Percentiles rank a stretch among this genome's conserved stretches.
These are phyloP conservation scores for Caenorhabditis doughertyi DNA, from an alignment of 2,888 invertebrate genomes.

Conservation along the genomic window DNA sequence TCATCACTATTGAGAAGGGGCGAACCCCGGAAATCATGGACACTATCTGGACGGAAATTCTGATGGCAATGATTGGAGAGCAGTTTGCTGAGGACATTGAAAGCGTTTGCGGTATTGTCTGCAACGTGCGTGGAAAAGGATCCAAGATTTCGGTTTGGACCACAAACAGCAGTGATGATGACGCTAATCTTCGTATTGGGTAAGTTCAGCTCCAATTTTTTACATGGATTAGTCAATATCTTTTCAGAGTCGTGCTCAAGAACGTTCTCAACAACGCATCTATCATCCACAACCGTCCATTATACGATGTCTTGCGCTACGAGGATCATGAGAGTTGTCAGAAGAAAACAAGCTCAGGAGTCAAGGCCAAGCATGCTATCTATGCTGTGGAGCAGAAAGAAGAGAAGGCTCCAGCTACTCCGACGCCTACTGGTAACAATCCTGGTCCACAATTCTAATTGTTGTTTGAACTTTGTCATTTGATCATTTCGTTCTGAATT, in stretches of 20 bases:
- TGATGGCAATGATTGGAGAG: slow-evolving; percentile 94
- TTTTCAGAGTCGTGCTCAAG: slow-evolving; percentile 63
- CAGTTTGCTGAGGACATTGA: slow-evolving; percentile 92
- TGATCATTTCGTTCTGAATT: no score
- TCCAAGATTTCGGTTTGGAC: slow-evolving; percentile 97
- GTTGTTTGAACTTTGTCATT: no score
- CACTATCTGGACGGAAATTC: slow-evolving; percentile 82
- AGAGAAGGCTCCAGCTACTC: slow-evolving; percentile 15
- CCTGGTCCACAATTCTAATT: no score
- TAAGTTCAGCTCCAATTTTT: slow-evolving; percentile 11
- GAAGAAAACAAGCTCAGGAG: slow-evolving; percentile 66
- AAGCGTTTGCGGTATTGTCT: slow-evolving; percentile 85
- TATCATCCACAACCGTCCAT: slow-evolving; percentile 41
- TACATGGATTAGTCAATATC: no score
- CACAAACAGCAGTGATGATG: slow-evolving; percentile 89
- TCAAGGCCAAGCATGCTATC: slow-evolving; percentile 56
- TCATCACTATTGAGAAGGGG: slow-evolving; percentile 81
- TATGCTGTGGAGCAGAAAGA: slow-evolving; percentile 38
- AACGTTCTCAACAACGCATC: slow-evolving; percentile 40
- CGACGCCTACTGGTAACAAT: not conserved
- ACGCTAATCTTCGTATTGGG: slow-evolving; percentile 83
- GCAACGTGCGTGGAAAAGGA: slow-evolving; percentile 92
- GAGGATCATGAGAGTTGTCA: slow-evolving; percentile 73
- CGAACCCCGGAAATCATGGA: slow-evolving; percentile 73
- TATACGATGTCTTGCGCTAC: slow-evolving; percentile 68